Percentiles rank a stretch among this genome's conserved stretches.
phyloP scores from a whole-genome alignment of 2,797 vertebrate species.

The Enteromius paludinosus region DNA sequence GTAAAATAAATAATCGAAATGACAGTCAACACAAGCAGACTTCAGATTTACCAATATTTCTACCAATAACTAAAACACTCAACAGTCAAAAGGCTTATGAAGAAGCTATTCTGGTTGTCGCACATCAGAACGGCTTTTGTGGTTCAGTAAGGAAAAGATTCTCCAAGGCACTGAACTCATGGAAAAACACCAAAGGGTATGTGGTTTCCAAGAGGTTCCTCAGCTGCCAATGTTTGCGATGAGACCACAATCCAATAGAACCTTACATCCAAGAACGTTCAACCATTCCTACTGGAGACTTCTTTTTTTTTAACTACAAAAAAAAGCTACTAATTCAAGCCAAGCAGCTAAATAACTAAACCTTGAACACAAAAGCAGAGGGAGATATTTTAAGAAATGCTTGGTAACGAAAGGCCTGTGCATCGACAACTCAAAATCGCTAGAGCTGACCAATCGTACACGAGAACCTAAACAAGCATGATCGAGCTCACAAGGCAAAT shows the following conservation, averaged over 20 bases:
- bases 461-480: conserved; percentile 33
- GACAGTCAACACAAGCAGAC: conserved; percentile 50
- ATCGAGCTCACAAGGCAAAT: conserved; percentile 49
- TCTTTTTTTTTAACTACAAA: background rate
- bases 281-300: background rate
- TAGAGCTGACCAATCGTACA: background rate
- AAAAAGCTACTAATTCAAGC: conserved; percentile 38
- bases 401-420: conserved; percentile 29
- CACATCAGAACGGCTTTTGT: conserved; percentile 13
- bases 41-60: conserved; percentile 45
- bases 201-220: conserved; percentile 27
- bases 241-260: conserved; percentile 11
- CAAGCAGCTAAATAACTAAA: conserved; percentile 26
- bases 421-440: background rate
- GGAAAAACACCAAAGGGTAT: conserved; percentile 27
- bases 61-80: conserved; percentile 54
- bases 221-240: conserved; percentile 20
- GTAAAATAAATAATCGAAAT: conserved; percentile 53
- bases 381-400: conserved; percentile 25
- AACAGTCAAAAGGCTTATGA: conserved; percentile 51
- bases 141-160: conserved; percentile 37
- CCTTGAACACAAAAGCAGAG: conserved; percentile 27
- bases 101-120: conserved; percentile 34
- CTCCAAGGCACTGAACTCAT: conserved; percentile 31
- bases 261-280: conserved; percentile 20